These are phyloP conservation scores for Neoarius graeffei DNA, from an alignment of 2,113 vertebrate species.

Conservation along the genomic window DNA sequence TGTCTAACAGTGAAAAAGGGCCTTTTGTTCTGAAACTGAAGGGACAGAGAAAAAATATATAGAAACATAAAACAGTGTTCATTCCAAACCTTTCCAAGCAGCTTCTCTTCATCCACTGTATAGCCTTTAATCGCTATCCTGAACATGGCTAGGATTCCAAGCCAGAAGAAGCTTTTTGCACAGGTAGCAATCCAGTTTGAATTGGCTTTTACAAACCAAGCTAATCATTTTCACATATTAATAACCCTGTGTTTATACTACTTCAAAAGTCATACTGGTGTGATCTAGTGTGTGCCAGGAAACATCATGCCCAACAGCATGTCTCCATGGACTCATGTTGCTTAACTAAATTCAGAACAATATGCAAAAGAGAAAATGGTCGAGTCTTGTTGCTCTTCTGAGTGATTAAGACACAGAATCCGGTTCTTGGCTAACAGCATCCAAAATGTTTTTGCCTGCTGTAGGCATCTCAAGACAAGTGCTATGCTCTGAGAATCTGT, in stretches of 20 bases:
- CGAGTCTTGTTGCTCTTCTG: background rate
- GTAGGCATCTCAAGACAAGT: background rate
- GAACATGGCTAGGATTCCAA: slow-evolving; percentile 41
- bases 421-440: background rate
- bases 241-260: slow-evolving; percentile 34
- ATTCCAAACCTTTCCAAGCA: background rate
- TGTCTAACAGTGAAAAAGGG: background rate
- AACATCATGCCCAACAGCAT: background rate
- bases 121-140: background rate
- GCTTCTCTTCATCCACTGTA: background rate
- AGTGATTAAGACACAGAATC: background rate
- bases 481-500: background rate
- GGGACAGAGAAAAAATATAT: background rate
- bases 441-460: background rate
- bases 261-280: background rate
- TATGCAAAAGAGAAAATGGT: background rate
- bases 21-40: background rate
- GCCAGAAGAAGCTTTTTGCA: slow-evolving; percentile 14
- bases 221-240: slow-evolving; percentile 14
- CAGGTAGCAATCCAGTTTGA: background rate
- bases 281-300: background rate
- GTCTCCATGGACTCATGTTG: background rate
- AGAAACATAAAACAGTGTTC: background rate
- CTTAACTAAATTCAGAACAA: background rate
- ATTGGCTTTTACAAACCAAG: background rate